These are phyloP conservation scores for Byasa hedistus DNA, from an alignment of 2,888 invertebrate genomes.

Conservation along the genomic window DNA sequence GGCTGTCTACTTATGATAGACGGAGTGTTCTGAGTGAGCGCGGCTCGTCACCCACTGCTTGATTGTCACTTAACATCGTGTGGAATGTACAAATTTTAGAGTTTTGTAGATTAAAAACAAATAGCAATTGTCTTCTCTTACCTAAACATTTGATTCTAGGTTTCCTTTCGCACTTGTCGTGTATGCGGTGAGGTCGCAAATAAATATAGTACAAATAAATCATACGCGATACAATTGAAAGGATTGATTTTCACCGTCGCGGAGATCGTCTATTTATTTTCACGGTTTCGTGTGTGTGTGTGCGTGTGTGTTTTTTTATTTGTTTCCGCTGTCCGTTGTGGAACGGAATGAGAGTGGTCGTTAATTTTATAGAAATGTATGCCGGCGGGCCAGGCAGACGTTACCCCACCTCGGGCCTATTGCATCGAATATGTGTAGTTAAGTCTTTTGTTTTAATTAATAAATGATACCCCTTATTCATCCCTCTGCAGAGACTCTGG, in stretches of 20 bases:
- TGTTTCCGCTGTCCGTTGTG: constrained; percentile 21
- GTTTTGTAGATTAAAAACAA: too few relatives aligned
- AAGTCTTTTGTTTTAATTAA: neutral
- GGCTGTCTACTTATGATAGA: too few relatives aligned
- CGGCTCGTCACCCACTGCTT: too few relatives aligned
- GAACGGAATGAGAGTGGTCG: constrained; percentile 28
- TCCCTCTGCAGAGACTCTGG: too few relatives aligned
- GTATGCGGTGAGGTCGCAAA: constrained; percentile 4
- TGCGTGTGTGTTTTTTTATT: constrained; percentile 18
- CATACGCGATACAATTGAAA: constrained; percentile 34
- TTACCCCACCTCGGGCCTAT: constrained; percentile 61
- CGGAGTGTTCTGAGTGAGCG: too few relatives aligned
- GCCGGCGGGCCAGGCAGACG: constrained; percentile 69
- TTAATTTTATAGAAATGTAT: constrained; percentile 62
- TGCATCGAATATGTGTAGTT: constrained; percentile 22
- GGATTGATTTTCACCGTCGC: constrained; percentile 22
- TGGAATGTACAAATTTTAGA: too few relatives aligned
- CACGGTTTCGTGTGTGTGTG: constrained; percentile 29
- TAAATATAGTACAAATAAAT: constrained; percentile 33
- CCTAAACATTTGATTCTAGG: neutral
- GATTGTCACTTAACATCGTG: too few relatives aligned
- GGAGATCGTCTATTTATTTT: constrained; percentile 34
- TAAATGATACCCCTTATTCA: neutral
- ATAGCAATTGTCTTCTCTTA: neutral
- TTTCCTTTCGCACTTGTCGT: neutral